Evolutionary conservation across 2,797 vertebrate genomes (phyloP), one percentile per base, ranked within the genome.

Genomic region (Heterohyrax brucei): DNA sequence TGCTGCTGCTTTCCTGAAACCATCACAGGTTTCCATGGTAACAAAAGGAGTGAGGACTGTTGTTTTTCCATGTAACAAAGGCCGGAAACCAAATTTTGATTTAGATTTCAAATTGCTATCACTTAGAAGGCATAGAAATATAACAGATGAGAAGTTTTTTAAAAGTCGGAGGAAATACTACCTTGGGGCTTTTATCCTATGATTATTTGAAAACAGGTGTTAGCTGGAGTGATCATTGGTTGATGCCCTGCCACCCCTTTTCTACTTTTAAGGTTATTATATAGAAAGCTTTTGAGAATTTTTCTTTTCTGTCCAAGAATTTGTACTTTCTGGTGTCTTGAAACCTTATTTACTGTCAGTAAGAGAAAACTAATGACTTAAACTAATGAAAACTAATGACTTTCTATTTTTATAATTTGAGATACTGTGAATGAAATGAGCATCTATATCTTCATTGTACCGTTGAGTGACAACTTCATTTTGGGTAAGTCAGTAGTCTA

Each of bases 341-440:
- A 21, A 73, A 64, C n/a, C 19, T 76, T 85, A 88, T 88, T 94
- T 91, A 91, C 61, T 80, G n/a, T 19, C 85, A 88, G 26, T 10
- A 46, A 93, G 81, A 87, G 66, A 78, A 95, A 7, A 16, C 66
- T 86, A 28, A 62, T 91, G 14, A n/a, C 86, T 16, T 88, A 70
- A 93, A 73, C 53, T 59, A 84, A 80, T 84, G 24, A 85, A 95
- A 85, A n/a, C n/a, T n/a, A n/a, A n/a, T n/a, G n/a, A n/a, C n/a
- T n/a, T 59, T 56, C 26, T 79, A 76, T 50, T 66, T 81, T 53
- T 59, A 89, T 64, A 33, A 62, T 85, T 94, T 79, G 70, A 68
- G 66, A 76, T 73, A 26, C 48, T 1, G 39, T 33, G 64, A 75
- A 75, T 82, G 92, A 46, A 95, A 61, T 82, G 13, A 78, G 5